These are phyloP conservation scores for Drosophila putrida DNA, from an alignment of 2,888 invertebrate species.

Conservation along the genomic window DNA sequence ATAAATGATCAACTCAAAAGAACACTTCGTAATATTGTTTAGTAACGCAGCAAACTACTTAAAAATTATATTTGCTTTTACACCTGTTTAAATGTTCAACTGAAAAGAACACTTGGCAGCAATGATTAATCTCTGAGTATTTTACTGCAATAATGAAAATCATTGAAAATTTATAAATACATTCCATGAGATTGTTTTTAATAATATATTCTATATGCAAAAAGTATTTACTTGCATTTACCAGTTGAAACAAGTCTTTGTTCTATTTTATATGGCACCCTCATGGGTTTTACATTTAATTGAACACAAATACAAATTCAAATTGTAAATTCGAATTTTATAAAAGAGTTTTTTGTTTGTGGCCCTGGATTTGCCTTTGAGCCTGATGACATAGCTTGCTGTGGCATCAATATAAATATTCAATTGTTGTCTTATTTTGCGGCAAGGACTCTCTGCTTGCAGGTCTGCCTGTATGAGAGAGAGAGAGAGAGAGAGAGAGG, in stretches of 20 bases:
- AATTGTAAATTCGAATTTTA: slow-evolving; percentile 10
- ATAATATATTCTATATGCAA: neutral
- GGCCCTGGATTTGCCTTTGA: slow-evolving; percentile 23
- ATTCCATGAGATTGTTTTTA: neutral
- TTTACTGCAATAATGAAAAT: slow-evolving; percentile 11
- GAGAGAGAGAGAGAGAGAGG: neutral
- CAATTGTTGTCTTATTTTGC: slow-evolving; percentile 50
- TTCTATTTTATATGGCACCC: slow-evolving; percentile 8
- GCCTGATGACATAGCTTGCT: slow-evolving; percentile 27
- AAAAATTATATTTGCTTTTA: too few species aligned
- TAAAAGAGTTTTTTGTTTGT: slow-evolving; percentile 19
- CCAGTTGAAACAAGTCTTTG: slow-evolving; percentile 5
- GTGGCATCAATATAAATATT: slow-evolving; percentile 49
- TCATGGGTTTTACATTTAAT: slow-evolving; percentile 31
- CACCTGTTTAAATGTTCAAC: too few species aligned
- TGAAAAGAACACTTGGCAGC: neutral
- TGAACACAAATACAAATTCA: slow-evolving; percentile 20
- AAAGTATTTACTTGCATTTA: neutral
- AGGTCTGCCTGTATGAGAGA: neutral
- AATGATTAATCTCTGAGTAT: slow-evolving; percentile 15
- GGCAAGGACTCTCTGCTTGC: neutral
- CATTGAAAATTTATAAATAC: neutral
- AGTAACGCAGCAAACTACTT: too few species aligned
- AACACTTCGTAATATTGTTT: too few species aligned
- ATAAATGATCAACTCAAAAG: too few species aligned